These are phyloP conservation scores for Chironomus tepperi DNA, from an alignment of 1,140 invertebrate species.

Conservation along the genomic window DNA sequence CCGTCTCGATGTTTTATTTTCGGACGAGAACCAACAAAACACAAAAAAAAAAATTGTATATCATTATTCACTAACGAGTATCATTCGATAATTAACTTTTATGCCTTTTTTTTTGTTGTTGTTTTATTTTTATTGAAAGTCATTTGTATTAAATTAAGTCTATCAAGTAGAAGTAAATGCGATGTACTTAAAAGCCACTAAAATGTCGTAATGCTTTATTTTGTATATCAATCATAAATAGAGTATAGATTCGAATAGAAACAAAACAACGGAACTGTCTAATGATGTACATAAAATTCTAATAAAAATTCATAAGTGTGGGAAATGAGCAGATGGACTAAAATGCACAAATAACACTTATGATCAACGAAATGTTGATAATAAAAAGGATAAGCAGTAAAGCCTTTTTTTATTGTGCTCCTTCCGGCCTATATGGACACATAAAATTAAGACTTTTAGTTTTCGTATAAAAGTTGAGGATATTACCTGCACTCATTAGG, in stretches of 20 bases:
- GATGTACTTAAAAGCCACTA: no score
- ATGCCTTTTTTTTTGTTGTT: no score
- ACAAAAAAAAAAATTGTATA: no score
- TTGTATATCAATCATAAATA: no score
- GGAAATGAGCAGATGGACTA: neutral
- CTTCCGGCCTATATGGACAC: neutral
- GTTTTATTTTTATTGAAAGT: no score
- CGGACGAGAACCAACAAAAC: no score
- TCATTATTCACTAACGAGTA: no score
- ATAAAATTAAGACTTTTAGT: conserved; percentile 3
- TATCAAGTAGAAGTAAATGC: no score
- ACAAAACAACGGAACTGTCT: neutral
- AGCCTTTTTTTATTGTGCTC: neutral
- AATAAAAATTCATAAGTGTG: conserved; percentile 14
- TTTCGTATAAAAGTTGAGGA: neutral
- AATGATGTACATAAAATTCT: conserved; percentile 4
- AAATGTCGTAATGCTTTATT: no score
- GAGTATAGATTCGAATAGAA: neutral
- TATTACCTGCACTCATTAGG: conserved; percentile 3
- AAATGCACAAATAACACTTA: conserved; percentile 14
- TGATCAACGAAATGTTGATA: conserved; percentile 12
- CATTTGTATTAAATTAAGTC: no score
- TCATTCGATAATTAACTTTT: no score
- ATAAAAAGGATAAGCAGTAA: neutral
- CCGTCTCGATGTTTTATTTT: no score